phyloP scores from a whole-genome alignment of 1,140 invertebrate species.

The Drosophila busckii region DNA sequence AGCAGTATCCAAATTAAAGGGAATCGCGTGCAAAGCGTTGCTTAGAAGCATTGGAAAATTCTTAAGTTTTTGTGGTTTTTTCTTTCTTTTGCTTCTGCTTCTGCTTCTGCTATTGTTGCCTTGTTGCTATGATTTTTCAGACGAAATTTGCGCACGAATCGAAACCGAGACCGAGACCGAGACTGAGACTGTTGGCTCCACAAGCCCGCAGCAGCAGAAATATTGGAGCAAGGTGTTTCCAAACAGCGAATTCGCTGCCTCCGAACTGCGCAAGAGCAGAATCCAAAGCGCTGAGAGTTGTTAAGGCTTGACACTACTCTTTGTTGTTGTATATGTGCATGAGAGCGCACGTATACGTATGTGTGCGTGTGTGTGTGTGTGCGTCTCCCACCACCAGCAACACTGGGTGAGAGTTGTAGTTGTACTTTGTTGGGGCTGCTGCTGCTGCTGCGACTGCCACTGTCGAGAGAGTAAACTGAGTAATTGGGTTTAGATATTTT shows the following conservation, averaged over 20 bases:
- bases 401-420: conserved; percentile 47
- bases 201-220: no score
- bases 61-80: conserved; percentile 1
- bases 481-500: conserved; percentile 77
- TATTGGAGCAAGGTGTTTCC: conserved; percentile 76
- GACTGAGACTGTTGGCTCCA: no score
- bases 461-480: conserved; percentile 55
- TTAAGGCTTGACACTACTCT: conserved; percentile 15
- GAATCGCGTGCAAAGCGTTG: conserved; percentile 61
- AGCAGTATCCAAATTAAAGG: conserved; percentile 42
- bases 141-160: conserved; percentile 63
- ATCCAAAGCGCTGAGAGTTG: conserved; percentile 31
- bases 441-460: conserved; percentile 3
- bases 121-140: conserved; percentile 44
- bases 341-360: no score
- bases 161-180: conserved; percentile 58
- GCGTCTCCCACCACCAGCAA: conserved; percentile 53
- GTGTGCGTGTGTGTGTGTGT: conserved; percentile 11
- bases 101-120: background rate
- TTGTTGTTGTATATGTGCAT: conserved; percentile 19
- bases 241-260: conserved; percentile 58
- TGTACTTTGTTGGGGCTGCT: conserved; percentile 45
- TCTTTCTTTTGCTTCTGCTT: conserved; percentile 15
- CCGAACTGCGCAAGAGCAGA: conserved; percentile 64
- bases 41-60: conserved; percentile 63